A percentile compares a stretch with the other conserved stretches of the same genome.
These are phyloP conservation scores for Xanthorhoe designata DNA, from an alignment of 2,888 invertebrate genomes.

Conservation along the genomic window DNA sequence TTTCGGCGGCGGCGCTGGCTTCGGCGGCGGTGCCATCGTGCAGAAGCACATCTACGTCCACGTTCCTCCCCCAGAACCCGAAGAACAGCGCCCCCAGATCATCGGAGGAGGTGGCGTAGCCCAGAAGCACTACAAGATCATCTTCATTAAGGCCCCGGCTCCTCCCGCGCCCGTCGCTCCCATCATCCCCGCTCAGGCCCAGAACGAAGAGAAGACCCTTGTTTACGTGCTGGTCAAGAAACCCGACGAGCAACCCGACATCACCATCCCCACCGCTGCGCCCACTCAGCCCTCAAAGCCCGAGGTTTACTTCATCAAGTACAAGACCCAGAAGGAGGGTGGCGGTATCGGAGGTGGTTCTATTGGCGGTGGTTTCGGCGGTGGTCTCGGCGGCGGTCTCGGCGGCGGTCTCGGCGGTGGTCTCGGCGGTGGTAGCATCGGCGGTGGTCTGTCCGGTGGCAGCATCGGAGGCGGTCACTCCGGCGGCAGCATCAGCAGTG, in stretches of 20 bases:
- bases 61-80: constrained; percentile 93
- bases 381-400: constrained; percentile 51
- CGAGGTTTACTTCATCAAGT: constrained; percentile 94
- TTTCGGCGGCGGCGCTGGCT: constrained; percentile 68
- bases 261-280: constrained; percentile 89
- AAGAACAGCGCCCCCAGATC: constrained; percentile 88
- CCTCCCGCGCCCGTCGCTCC: constrained; percentile 91
- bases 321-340: constrained; percentile 89
- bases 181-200: constrained; percentile 89
- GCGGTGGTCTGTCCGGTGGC: constrained; percentile 53
- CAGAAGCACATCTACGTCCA: constrained; percentile 94
- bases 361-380: constrained; percentile 54
- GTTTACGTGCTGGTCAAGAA: constrained; percentile 94
- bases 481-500: constrained; percentile 40
- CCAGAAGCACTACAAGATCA: constrained; percentile 94
- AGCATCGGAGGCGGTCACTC: constrained; percentile 53
- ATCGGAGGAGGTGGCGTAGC: constrained; percentile 87
- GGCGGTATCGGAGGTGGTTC: constrained; percentile 59
- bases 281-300: constrained; percentile 93
- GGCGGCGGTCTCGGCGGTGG: constrained; percentile 52
- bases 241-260: constrained; percentile 93
- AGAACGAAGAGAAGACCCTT: constrained; percentile 92
- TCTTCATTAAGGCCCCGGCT: constrained; percentile 94
- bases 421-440: constrained; percentile 54
- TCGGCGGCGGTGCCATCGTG: constrained; percentile 85